Percentiles rank a stretch among this genome's conserved stretches.
Evolutionary conservation across 2,888 invertebrate genomes (phyloP).

Genomic region (Nowickia ferox): DNA sequence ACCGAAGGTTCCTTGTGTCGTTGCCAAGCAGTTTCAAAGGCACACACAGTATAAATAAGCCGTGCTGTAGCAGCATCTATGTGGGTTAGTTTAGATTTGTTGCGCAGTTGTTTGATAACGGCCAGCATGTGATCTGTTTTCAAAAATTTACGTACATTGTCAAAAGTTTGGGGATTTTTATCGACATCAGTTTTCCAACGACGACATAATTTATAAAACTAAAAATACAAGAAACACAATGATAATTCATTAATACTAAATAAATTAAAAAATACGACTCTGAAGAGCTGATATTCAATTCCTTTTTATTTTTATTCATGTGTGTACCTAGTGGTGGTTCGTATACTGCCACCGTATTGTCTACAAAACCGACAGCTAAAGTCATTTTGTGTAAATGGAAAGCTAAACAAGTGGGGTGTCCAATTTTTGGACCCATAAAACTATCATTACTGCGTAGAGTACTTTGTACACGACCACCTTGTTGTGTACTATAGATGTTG

Average conservation of each 20-base stretch:
- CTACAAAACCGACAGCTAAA: constrained; percentile 93
- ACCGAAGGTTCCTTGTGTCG: constrained; percentile 86
- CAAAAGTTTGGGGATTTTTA: constrained; percentile 86
- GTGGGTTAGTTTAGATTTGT: constrained; percentile 86
- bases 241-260: no score
- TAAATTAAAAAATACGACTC: neutral
- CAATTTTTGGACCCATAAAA: constrained; percentile 93
- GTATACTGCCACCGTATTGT: constrained; percentile 93
- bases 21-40: constrained; percentile 93
- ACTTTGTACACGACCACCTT: constrained; percentile 89
- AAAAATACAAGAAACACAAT: constrained; percentile 78
- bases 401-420: constrained; percentile 93
- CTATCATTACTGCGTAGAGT: constrained; percentile 95
- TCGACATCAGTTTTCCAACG: constrained; percentile 89
- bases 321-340: constrained; percentile 82
- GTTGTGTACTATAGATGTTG: constrained; percentile 86
- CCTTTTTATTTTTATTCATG: neutral
- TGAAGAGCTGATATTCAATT: neutral
- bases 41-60: constrained; percentile 89
- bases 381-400: constrained; percentile 94
- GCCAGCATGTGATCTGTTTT: constrained; percentile 85
- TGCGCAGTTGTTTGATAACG: constrained; percentile 83
- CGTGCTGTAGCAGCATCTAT: constrained; percentile 85
- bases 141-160: constrained; percentile 85
- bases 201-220: constrained; percentile 91